Evolutionary conservation across 2,888 invertebrate species (phyloP), one percentile per base, ranked within the genome.

Genomic region (Drosophila niveifrons): DNA sequence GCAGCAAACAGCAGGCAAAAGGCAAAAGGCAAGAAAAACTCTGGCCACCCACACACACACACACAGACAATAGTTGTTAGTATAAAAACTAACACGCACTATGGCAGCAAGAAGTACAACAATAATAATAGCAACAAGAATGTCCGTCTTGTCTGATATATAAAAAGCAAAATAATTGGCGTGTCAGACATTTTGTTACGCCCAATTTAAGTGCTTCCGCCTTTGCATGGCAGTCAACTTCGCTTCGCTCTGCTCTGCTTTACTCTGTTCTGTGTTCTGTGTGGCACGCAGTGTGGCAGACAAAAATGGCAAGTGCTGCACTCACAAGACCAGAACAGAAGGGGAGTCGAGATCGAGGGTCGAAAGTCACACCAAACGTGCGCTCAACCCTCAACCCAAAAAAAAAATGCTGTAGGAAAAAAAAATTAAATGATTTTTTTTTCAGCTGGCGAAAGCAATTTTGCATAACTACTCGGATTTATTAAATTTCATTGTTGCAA

Each of bases 121-220:
- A 66, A 39, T 52, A 78, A 53, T 43, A 72, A 13, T 11, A 52
- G 10, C 53, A 68, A 47, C 36, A 65, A 50, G 43, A 61, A 58
- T 58, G 66, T 59, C 66, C 17, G 23, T 56, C 34, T 10, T 34
- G 65, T 53, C 64, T 31, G 66, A 15, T 34, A 75, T 85, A 88
- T 80, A 80, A 77, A 86, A 88, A 83, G 83, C 63, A 84, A 86
- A 88, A 84, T 84, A 84, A 84, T 84, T 84, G 84, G 88, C 84
- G 79, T 88, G 88, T 88, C 84, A 84, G 84, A 84, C 84, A 88
- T 88, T 84, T 88, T 86, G 84, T 83, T 82, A 83, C 83, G 84
- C 84, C 82, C 82, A 86, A 82, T 82, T 87, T 82, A 82, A 82
- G 84, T 87, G 87, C 74, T 82, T 87, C 87, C 84, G 76, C 63